Percentiles rank a stretch among this genome's conserved stretches.
Conservation (phyloP, 2,888 invertebrate genomes). For the Galerucella nymphaeae region DNA sequence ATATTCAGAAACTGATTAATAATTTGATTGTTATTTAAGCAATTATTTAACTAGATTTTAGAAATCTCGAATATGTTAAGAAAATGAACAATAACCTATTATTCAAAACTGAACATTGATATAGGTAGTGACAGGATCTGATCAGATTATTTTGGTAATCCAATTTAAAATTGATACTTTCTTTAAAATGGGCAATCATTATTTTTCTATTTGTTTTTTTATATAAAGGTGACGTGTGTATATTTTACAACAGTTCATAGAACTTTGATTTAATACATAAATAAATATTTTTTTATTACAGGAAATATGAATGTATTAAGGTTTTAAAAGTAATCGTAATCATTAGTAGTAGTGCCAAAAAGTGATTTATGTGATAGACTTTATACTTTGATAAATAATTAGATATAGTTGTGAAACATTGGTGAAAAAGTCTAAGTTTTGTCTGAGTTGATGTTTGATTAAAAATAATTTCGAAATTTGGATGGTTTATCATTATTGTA, state of each 20-base stretch:
- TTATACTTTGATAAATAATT: not conserved
- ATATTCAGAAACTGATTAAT: not conserved
- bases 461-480: not conserved
- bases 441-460: not conserved
- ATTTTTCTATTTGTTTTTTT: not conserved
- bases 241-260: not conserved
- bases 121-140: not conserved
- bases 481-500: not conserved
- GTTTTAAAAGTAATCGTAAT: not conserved
- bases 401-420: not conserved
- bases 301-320: not conserved
- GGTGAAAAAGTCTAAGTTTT: not conserved
- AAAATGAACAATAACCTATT: not conserved
- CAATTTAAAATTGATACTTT: not conserved
- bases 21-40: not conserved
- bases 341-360: not conserved
- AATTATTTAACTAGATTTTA: not conserved
- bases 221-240: slow-evolving; percentile 1
- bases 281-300: too few relatives aligned
- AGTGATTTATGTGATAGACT: not conserved
- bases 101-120: not conserved
- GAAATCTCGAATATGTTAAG: not conserved
- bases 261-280: not conserved
- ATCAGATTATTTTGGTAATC: not conserved
- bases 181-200: not conserved